These are phyloP conservation scores for Leiothrix lutea DNA, from an alignment of 2,113 vertebrate genomes.

Conservation along the genomic window DNA sequence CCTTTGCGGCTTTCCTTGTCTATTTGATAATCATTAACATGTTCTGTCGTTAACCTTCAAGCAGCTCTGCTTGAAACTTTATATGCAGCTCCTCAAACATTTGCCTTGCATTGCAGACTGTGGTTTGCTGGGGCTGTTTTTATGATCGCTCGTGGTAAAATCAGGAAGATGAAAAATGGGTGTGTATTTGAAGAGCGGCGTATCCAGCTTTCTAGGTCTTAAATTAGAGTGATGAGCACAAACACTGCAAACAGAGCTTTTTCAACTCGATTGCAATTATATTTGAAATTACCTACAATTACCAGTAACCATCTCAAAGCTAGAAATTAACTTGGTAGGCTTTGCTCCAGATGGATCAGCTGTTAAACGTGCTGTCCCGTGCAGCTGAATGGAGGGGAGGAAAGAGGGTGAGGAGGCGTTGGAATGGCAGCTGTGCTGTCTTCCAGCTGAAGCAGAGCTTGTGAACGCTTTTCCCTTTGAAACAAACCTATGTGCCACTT, in stretches of 20 bases:
- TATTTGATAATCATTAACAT: conserved; percentile 73
- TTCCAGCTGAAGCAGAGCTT: neutral
- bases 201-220: conserved; percentile 76
- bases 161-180: conserved; percentile 76
- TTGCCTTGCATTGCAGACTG: conserved; percentile 65
- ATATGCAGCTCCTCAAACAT: conserved; percentile 48
- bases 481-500: neutral
- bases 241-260: conserved; percentile 83
- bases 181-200: conserved; percentile 59
- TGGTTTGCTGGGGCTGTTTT: conserved; percentile 73
- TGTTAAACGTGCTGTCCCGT: conserved; percentile 69
- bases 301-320: conserved; percentile 81
- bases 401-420: neutral
- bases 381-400: neutral
- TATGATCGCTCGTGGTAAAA: conserved; percentile 73
- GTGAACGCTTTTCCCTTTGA: neutral
- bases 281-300: conserved; percentile 92
- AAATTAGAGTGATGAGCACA: conserved; percentile 88
- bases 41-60: conserved; percentile 57
- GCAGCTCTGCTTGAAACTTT: conserved; percentile 62
- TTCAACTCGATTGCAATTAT: conserved; percentile 85
- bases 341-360: conserved; percentile 84
- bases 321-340: conserved; percentile 88
- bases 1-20: conserved; percentile 56
- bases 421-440: neutral